These are phyloP conservation scores for Megalopta genalis DNA, from an alignment of 1,140 invertebrate species.

Conservation along the genomic window DNA sequence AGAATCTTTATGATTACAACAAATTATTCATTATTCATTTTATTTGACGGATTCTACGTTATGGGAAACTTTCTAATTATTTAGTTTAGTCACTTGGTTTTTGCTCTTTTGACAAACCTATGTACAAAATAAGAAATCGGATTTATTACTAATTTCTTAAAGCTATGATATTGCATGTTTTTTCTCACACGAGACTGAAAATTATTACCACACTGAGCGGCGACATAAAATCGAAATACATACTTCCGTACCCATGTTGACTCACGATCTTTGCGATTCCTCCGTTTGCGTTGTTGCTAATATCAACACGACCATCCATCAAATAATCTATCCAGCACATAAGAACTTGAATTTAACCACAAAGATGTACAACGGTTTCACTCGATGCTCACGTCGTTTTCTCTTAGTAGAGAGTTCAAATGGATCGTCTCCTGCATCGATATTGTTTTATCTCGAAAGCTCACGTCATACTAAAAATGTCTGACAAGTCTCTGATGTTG, in stretches of 20 bases:
- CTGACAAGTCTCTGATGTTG: too few relatives aligned
- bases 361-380: slow-evolving; percentile 61
- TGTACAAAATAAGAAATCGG: too few relatives aligned
- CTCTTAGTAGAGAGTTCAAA: background rate
- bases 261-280: slow-evolving; percentile 60
- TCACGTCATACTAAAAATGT: background rate
- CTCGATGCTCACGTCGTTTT: slow-evolving; percentile 27
- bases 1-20: too few relatives aligned
- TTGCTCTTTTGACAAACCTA: too few relatives aligned
- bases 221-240: background rate
- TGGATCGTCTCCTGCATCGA: accelerated
- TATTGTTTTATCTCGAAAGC: background rate
- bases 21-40: too few relatives aligned
- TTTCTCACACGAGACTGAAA: too few relatives aligned
- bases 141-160: too few relatives aligned
- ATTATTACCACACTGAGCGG: too few relatives aligned
- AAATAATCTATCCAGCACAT: slow-evolving; percentile 44
- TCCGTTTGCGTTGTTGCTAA: slow-evolving; percentile 9
- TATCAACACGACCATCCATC: slow-evolving; percentile 15
- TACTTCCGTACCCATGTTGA: slow-evolving; percentile 59
- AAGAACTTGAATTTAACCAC: slow-evolving; percentile 66
- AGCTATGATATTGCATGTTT: too few relatives aligned
- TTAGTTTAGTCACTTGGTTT: too few relatives aligned
- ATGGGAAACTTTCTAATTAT: too few relatives aligned
- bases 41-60: too few relatives aligned